Percentiles rank a stretch among this genome's conserved stretches.
Conservation (phyloP, 1,140 invertebrate genomes). For the Ceratoteleas bidentatus region DNA sequence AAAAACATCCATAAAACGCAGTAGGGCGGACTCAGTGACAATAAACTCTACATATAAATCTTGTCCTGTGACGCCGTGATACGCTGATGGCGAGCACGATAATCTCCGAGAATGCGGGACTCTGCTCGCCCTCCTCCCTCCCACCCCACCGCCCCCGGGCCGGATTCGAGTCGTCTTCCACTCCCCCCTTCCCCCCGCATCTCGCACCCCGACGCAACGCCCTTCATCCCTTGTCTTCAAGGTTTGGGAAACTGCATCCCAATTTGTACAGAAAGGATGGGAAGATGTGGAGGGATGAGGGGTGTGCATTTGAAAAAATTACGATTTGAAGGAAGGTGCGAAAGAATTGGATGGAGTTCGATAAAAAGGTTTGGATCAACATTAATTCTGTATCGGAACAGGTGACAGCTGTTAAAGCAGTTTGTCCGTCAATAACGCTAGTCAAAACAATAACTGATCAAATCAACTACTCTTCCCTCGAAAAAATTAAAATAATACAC, state of each 20-base stretch:
- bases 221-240: conserved; percentile 52
- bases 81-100: conserved; percentile 82
- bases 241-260: conserved; percentile 54
- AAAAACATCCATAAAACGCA: conserved; percentile 82
- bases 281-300: no score
- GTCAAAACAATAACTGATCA: no score
- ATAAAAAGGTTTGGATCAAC: no score
- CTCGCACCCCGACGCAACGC: conserved; percentile 49
- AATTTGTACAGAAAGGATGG: no score
- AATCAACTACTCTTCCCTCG: no score
- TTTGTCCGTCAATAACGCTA: no score
- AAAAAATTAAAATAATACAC: no score
- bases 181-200: conserved; percentile 46
- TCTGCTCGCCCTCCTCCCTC: conserved; percentile 29
- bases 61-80: conserved; percentile 81
- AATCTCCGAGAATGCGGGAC: conserved; percentile 82
- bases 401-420: no score
- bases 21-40: conserved; percentile 82
- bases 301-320: no score
- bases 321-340: no score
- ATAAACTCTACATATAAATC: conserved; percentile 83
- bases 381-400: no score
- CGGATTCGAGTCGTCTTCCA: conserved; percentile 19
- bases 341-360: no score
- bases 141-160: conserved; percentile 23